A percentile compares a stretch with the other conserved stretches of the same genome.
These are phyloP conservation scores for Coenobita brevimanus DNA, from an alignment of 1,140 invertebrate genomes.

Conservation along the genomic window DNA sequence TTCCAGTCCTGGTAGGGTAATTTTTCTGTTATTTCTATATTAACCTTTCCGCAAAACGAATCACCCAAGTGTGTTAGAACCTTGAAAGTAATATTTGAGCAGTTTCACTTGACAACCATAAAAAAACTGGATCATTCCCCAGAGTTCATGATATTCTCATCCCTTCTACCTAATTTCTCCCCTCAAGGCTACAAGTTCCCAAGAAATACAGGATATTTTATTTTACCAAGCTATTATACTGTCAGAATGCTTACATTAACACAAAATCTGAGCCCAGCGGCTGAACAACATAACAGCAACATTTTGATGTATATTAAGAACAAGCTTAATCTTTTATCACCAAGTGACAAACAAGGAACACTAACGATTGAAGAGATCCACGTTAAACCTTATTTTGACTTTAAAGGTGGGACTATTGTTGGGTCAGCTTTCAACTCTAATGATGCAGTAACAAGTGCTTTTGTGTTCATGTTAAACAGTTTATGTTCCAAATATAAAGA, in stretches of 20 bases:
- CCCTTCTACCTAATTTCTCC: conserved; percentile 22
- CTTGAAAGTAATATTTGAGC: background rate
- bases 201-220: background rate
- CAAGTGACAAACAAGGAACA: conserved; percentile 1
- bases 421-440: conserved; percentile 51
- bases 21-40: background rate
- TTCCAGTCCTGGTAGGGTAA: background rate
- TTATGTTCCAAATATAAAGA: too few species aligned
- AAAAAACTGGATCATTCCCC: conserved; percentile 17
- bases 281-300: conserved; percentile 14
- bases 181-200: conserved; percentile 20
- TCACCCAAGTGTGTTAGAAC: background rate
- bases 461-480: conserved; percentile 68
- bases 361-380: conserved; percentile 69
- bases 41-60: background rate
- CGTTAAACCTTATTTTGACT: conserved; percentile 63
- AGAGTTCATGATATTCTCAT: conserved; percentile 21
- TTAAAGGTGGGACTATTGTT: conserved; percentile 66
- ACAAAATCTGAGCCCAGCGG: background rate
- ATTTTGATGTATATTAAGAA: conserved; percentile 26
- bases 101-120: conserved; percentile 12
- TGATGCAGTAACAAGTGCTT: conserved; percentile 55
- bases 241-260: conserved; percentile 14
- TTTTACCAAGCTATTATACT: conserved; percentile 22
- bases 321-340: background rate